Base-by-base conservation (phyloP, 2,797 vertebrate species). In the Pseudotriccus pelzelni region DNA sequence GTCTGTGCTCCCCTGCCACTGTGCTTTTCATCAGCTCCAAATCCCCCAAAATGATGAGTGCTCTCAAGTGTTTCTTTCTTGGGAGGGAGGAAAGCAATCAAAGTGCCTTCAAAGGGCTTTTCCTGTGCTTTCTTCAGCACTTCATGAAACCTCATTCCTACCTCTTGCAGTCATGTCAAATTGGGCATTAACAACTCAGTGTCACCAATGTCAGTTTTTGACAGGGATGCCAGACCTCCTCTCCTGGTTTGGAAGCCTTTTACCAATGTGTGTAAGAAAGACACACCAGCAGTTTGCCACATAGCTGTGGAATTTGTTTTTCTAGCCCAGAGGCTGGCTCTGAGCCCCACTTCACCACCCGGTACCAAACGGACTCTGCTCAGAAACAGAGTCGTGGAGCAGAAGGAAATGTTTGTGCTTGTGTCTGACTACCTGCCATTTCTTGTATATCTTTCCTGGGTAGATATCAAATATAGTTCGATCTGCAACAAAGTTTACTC, bases 341-440 rank as follows among this genome's bases (percentile, higher is more conserved):
- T 50, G 37, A 88, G 91, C 83, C 77, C 23, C 69, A 68, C 32
- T 90, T 94, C 67, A 46, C 79, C 80, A 94, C 76, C 92, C 95
- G 87, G 59, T 86, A 86, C 52, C 70, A 82, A 73, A 82, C 4
- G 3, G 66, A 21, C 36, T 62, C 34, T 4, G 9, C 41, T 84
- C 77, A 76, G 74, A 90, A 90, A 56, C 20, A 34, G 44, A 49
- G 63, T 56, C 80, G 32, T 82, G 60, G 36, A 91, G 34, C 41
- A 50, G 76, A 73, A 89, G 87, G 28, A 73, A 91, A 62, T 4
- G 0, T 59, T 89, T 32, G 24, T 50, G 62, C 56, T 75, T 43
- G 22, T 70, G 69, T 77, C 85, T 53, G 34, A 63, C 23, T 36
- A 53, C n/a, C 59, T 25, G 24, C 76, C 5, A 2, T 84, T 95